Evolutionary conservation across 2,797 vertebrate genomes (phyloP).

Genomic region (Sebastes itinus): DNA sequence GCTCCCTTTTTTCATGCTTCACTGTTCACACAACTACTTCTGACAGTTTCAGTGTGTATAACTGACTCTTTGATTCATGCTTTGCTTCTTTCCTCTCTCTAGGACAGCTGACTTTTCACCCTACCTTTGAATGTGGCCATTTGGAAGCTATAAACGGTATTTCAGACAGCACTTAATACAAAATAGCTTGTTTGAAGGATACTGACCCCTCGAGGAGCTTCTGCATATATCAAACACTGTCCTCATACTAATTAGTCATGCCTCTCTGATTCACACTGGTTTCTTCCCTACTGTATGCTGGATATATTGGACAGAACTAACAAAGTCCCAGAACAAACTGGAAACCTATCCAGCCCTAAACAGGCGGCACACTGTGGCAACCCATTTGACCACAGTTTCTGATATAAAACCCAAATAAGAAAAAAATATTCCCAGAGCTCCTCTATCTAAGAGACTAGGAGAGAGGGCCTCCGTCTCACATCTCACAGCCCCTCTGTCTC

Average conservation of each 20-base stretch:
- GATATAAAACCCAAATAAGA: background rate
- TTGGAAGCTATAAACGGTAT: background rate
- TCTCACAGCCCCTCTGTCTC: too few relatives aligned
- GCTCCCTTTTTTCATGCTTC: background rate
- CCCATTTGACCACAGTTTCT: background rate
- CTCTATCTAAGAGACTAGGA: background rate
- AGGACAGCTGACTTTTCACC: background rate
- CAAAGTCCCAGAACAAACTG: background rate
- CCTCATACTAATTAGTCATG: background rate
- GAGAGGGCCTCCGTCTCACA: background rate
- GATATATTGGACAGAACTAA: background rate
- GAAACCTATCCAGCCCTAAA: background rate
- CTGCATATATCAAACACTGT: conserved; percentile 4
- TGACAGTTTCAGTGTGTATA: background rate
- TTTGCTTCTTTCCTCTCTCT: background rate
- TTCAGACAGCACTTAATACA: background rate
- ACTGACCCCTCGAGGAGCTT: background rate
- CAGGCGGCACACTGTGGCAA: background rate
- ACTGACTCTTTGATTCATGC: background rate
- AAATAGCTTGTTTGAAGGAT: background rate
- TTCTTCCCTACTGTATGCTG: background rate
- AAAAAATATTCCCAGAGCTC: background rate
- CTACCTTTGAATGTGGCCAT: background rate
- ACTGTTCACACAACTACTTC: background rate
- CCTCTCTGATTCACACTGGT: background rate